Evolutionary conservation across 1,140 invertebrate genomes (phyloP), one percentile per base, ranked within the genome.

Genomic region (Zophobas morio): DNA sequence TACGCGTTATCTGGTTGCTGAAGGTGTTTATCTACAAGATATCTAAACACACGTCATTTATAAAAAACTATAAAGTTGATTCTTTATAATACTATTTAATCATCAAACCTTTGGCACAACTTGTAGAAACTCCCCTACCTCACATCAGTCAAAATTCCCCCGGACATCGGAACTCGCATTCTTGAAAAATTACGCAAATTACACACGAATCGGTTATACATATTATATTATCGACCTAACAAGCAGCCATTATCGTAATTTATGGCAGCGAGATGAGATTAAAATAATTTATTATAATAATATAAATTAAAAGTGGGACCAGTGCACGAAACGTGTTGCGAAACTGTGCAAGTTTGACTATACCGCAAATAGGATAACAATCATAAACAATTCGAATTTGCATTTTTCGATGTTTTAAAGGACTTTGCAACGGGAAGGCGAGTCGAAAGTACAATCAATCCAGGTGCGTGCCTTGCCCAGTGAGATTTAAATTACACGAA

Each of bases 201-300:
- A 46, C 42, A 46, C 42, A 46, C 42, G 42, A 46, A 46, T 46
- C 42, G 8, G 42, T 46, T 46, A 46, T 46, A 46, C 3, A 46
- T 46, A 46, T 4, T 4, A 46, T 46, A 46, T 3, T 46, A 46
- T 46, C 42, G 42, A 46, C 8, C 42, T 46, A 46, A 46, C 42
- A 46, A 46, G 8, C 3, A 8, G 42, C 42, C 42, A 46, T 46
- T 46, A 46, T 46, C 42, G 42, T 46, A 46, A 46, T 46, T 46
- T 46, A 46, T 46, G 8, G 42, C 42, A 8, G 3, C 42, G 42
- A 46, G 42, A 46, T 46, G 42, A 46, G 42, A 46, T 46, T 46
- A 46, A 46, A 46, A 46, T 46, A 46, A 60, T 60, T 60, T 60
- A 60, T 60, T 60, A 60, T 37, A 36, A 57, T 36, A 60, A 37